Evolutionary conservation across 2,797 vertebrate species (phyloP).

Genomic region (Chiroxiphia lanceolata): DNA sequence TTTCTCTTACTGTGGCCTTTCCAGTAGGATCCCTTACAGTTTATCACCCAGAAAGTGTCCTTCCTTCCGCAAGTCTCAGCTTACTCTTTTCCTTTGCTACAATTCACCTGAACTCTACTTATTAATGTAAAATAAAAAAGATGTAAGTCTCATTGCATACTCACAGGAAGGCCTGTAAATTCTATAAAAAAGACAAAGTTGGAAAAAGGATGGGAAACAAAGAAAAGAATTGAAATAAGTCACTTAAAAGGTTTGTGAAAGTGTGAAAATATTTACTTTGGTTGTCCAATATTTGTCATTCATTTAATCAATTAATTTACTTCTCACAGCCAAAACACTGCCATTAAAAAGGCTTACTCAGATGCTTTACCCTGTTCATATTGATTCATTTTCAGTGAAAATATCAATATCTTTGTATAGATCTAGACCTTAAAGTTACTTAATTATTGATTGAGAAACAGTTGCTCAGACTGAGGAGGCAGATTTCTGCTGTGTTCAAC

Average conservation of each 20-base stretch:
- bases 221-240: constrained; percentile 37
- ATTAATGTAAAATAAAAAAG: neutral
- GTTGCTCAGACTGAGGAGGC: constrained; percentile 83
- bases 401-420: constrained; percentile 94
- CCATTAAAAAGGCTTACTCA: constrained; percentile 90
- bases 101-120: neutral
- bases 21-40: neutral
- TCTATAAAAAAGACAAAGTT: neutral
- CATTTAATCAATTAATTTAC: constrained; percentile 89
- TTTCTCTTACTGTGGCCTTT: neutral
- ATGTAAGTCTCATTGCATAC: neutral
- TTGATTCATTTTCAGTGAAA: constrained; percentile 88
- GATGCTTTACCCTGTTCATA: constrained; percentile 85
- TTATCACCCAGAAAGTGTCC: neutral
- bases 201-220: constrained; percentile 2
- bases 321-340: constrained; percentile 82
- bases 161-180: neutral
- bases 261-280: constrained; percentile 74
- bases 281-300: constrained; percentile 82
- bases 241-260: constrained; percentile 63
- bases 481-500: constrained; percentile 78
- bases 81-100: neutral
- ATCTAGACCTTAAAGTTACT: constrained; percentile 85
- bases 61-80: neutral
- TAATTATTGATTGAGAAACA: constrained; percentile 90